These are phyloP conservation scores for Xylocopa sonorina DNA, from an alignment of 1,140 invertebrate species.

Conservation along the genomic window DNA sequence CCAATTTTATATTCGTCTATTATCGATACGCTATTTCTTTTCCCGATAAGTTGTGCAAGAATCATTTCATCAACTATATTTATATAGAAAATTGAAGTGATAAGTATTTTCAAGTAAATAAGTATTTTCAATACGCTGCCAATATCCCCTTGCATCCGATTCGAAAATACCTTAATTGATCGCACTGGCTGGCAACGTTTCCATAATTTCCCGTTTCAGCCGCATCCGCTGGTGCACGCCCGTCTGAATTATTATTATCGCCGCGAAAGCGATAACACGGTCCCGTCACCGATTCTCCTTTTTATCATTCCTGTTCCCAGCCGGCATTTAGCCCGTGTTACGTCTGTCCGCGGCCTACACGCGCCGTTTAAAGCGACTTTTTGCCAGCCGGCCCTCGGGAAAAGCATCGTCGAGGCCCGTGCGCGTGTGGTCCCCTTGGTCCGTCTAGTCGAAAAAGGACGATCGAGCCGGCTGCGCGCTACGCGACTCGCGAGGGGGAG, in stretches of 20 bases:
- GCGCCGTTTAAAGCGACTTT: constrained; percentile 22
- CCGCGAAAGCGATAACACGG: background rate
- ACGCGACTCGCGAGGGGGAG: background rate
- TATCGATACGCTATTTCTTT: no score
- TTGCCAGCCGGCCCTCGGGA: background rate
- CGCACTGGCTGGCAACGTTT: background rate
- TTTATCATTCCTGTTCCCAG: constrained; percentile 1
- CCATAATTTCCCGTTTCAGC: background rate
- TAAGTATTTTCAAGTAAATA: no score
- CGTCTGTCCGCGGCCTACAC: constrained; percentile 34
- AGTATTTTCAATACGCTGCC: background rate
- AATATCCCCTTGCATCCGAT: no score
- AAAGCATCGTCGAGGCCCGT: constrained; percentile 18
- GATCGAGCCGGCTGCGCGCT: constrained; percentile 24
- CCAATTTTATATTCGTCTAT: no score
- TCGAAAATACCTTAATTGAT: no score
- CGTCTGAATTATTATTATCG: constrained; percentile 19
- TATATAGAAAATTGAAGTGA: no score
- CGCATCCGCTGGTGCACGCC: background rate
- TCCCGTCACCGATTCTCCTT: constrained; percentile 1
- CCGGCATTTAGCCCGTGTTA: background rate
- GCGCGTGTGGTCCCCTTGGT: constrained; percentile 61
- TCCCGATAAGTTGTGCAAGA: no score
- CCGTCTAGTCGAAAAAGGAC: constrained; percentile 49
- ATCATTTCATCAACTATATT: no score